Base-by-base conservation (phyloP, 2,113 vertebrate species). In the Triplophysa siluroides region DNA sequence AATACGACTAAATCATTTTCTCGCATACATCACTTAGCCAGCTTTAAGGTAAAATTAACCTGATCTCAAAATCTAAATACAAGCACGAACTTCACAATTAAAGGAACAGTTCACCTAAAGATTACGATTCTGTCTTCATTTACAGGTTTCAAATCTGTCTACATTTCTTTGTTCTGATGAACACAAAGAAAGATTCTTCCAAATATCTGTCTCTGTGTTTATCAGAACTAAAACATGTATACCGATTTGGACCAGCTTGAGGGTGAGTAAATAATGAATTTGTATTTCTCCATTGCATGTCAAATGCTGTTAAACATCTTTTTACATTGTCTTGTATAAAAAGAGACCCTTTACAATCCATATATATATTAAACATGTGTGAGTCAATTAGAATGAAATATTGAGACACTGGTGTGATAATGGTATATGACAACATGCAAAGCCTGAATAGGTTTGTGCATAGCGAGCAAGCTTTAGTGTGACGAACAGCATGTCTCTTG, bases 331-430 rank as follows among this genome's bases (percentile, higher is more conserved):
- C 56, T 38, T 14, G 26, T 56, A 19, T 38, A 14, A 72, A 72
- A 58, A 33, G 50, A 58, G 6, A 52, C 33, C 50, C 26, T 58
- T 72, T 26, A 14, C 52, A 21, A 50, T 0, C 6, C 4, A n/a
- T n/a, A 41, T 8, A 45, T 13, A 23, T 60, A 47, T 38, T 62
- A 24, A 47, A 47, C 24, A 26, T 8, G 0, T 61, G 38, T 2
- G 38, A 62, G 45, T 65, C 18, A 76, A 76, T 26, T 26, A 16
- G 45, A 54, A 65, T 76, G 10, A 65, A 65, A 65, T 76, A 76
- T 76, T 76, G 24, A 76, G 10, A 45, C 1, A 14, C 24, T 18
- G 7, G 8, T 13, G 45, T 24, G 64, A 52, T 13, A 33, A 8
- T 50, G 38, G 21, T 75, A 19, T 47, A 75, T 3, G 70, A 47